Base-by-base conservation (phyloP, 2,888 invertebrate species). In the Lycaena phlaeas region DNA sequence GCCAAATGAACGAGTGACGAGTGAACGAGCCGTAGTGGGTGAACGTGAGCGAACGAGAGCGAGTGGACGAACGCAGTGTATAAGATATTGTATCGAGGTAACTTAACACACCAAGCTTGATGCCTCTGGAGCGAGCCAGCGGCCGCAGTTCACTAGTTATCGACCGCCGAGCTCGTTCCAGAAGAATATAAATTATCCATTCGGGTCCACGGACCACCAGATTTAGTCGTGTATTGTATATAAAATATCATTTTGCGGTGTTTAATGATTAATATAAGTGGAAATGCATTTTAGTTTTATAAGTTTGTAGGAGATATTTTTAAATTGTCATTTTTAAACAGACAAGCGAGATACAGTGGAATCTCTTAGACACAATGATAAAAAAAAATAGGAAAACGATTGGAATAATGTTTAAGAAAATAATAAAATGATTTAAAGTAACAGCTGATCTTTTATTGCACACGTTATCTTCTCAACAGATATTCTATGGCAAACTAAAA, bases 381-480 rank as follows among this genome's bases (percentile, higher is more conserved):
- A 79, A 81, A 78, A 78, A 79, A 82, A 81, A 76, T 74, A 77
- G 74, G 71, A 79, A 73, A 81, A 70, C 79, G 71, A 78, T 78
- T 81, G 77, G 77, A 79, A 78, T 76, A 78, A 70, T 74, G 79
- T 78, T 82, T 82, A 84, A 84, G 81, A 84, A 81, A 82, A 81
- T 76, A 79, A 79, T 81, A 82, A 34, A 82, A 84, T 78, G 68
- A 81, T 79, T 79, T 76, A 68, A 78, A 75, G 69, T 66, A 71
- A 68, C 43, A 29, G 47, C 44, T 43, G 49, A 39, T 46, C 56
- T 57, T 57, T 53, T 52, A 52, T 56, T 26, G 14, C 39, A 4
- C 10, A 2, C 18, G 11, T 14, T 14, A n/a, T 14, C 26, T 36
- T 36, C 14, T 18, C 12, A 2, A 22, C 22, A n/a, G n/a, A n/a